phyloP scores from a whole-genome alignment of 1,140 invertebrate genomes.

The Nephotettix cincticeps region DNA sequence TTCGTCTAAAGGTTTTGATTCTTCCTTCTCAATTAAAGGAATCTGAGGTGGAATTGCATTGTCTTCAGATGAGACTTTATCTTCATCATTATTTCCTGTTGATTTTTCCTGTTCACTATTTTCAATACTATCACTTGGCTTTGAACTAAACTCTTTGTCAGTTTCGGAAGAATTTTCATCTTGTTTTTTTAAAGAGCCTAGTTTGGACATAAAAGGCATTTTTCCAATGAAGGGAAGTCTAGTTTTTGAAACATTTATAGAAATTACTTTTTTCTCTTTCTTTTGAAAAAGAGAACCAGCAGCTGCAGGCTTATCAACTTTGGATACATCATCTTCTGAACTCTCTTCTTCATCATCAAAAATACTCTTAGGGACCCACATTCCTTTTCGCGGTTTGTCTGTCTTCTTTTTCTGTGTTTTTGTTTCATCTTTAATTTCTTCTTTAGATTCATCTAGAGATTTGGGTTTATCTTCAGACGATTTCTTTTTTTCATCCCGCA shows the following conservation, averaged over 20 bases:
- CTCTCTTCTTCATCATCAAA: neutral
- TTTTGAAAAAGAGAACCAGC: neutral
- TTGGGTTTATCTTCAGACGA: no score
- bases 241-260: constrained; percentile 43
- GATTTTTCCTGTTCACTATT: neutral
- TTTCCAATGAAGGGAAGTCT: constrained; percentile 68
- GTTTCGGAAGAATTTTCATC: neutral
- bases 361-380: neutral
- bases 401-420: neutral
- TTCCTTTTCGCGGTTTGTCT: neutral
- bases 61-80: no score
- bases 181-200: constrained; percentile 44
- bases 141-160: neutral
- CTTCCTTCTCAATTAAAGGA: no score
- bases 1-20: no score
- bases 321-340: neutral
- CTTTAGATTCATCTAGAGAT: no score
- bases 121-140: neutral
- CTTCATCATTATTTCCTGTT: no score
- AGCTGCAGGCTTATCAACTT: neutral
- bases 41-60: no score
- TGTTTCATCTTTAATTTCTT: neutral
- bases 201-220: constrained; percentile 66
- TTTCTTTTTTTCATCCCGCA: no score
- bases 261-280: constrained; percentile 30